Conservation (phyloP, 2,113 vertebrate genomes). For the Oreochromis tanganicae region DNA sequence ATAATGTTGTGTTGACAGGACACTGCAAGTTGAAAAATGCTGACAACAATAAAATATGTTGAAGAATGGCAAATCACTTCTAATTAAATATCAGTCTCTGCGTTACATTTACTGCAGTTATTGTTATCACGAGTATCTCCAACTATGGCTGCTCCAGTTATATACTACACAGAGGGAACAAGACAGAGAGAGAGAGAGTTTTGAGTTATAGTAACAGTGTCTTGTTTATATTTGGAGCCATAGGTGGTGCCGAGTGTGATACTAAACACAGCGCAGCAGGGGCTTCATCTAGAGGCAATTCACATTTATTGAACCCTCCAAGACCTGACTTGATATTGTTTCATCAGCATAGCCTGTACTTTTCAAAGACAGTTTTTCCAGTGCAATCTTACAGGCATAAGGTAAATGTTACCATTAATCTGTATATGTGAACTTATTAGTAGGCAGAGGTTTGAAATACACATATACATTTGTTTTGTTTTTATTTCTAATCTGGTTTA, state of each 20-base stretch:
- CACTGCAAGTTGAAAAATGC: neutral
- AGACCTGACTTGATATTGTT: neutral
- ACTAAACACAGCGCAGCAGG: constrained; percentile 39
- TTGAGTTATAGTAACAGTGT: constrained; percentile 8
- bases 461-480: neutral
- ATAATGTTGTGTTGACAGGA: neutral
- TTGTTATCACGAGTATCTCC: neutral
- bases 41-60: neutral
- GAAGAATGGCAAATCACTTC: neutral
- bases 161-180: neutral
- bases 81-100: neutral
- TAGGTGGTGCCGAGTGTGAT: constrained; percentile 39
- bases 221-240: constrained; percentile 43
- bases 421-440: neutral
- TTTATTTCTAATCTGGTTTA: neutral
- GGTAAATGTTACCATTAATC: neutral
- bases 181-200: neutral
- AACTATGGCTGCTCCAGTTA: neutral
- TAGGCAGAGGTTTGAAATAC: neutral
- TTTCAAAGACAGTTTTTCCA: neutral
- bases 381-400: neutral
- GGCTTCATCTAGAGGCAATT: constrained; percentile 22
- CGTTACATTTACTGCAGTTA: neutral
- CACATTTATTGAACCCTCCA: constrained; percentile 25
- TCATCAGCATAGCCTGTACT: neutral